Evolutionary conservation across 2,888 invertebrate genomes (phyloP).

Genomic region (Amphiduros pacificus): DNA sequence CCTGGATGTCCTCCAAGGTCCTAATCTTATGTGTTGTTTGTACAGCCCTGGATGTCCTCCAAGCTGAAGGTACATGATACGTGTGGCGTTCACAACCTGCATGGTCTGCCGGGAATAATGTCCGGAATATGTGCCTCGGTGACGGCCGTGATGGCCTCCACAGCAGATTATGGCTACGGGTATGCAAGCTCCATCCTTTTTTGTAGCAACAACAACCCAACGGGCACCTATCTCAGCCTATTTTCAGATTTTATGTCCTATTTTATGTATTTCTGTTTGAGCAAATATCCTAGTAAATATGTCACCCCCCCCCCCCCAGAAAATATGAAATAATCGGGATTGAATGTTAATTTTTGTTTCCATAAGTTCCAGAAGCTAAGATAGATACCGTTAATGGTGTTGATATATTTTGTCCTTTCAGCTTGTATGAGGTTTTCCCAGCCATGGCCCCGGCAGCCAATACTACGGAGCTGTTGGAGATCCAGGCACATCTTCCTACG

Average conservation of each 20-base stretch:
- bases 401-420: not conserved
- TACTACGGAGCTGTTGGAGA: not conserved
- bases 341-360: too few species aligned
- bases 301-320: too few species aligned
- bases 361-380: too few species aligned
- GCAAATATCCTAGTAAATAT: too few species aligned
- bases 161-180: slow-evolving; percentile 67
- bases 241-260: too few species aligned
- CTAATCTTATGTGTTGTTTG: not conserved
- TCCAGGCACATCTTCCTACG: not conserved
- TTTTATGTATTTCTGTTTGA: too few species aligned
- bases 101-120: slow-evolving; percentile 90
- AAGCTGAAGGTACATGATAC: slow-evolving; percentile 75
- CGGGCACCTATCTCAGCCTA: too few species aligned
- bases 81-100: slow-evolving; percentile 95
- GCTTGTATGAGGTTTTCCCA: slow-evolving; percentile 12
- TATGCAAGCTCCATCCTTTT: too few species aligned
- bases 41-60: slow-evolving; percentile 68
- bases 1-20: too few species aligned
- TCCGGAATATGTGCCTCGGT: slow-evolving; percentile 80
- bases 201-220: too few species aligned
- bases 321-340: too few species aligned
- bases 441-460: not conserved
- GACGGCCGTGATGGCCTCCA: slow-evolving; percentile 70
- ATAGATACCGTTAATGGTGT: not conserved